phyloP scores from a whole-genome alignment of 2,797 vertebrate species.

The Sarcoramphus papa region DNA sequence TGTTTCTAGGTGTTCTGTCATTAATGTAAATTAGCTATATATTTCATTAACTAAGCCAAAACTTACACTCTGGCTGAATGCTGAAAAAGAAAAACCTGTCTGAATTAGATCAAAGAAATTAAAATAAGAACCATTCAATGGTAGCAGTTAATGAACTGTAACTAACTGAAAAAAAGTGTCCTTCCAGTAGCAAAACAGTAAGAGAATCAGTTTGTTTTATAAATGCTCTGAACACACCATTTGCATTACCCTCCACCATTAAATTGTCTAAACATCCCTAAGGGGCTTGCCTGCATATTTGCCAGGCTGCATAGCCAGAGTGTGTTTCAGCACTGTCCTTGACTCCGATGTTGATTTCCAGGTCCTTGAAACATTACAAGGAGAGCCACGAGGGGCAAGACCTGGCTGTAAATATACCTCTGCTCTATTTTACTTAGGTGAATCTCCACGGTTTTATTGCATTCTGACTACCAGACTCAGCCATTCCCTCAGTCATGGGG shows the following conservation, averaged over 20 bases:
- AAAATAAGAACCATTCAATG: slow-evolving; percentile 51
- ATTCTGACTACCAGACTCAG: not conserved
- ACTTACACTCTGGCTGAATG: slow-evolving; percentile 5
- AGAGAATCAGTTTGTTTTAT: not conserved
- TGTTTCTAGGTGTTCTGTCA: not conserved
- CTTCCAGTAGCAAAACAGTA: not conserved
- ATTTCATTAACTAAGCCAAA: slow-evolving; percentile 55
- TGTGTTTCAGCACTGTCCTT: not conserved
- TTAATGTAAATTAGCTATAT: slow-evolving; percentile 52
- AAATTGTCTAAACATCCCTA: not conserved
- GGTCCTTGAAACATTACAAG: not conserved
- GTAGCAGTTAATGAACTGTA: slow-evolving; percentile 62
- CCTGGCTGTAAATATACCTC: not conserved
- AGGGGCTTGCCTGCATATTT: not conserved
- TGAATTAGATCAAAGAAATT: slow-evolving; percentile 65
- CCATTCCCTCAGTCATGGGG: not conserved
- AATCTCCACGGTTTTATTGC: not conserved
- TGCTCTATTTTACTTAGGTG: not conserved
- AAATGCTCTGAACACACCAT: not conserved
- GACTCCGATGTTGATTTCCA: not conserved
- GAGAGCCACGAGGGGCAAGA: not conserved
- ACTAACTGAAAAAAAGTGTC: slow-evolving; percentile 2
- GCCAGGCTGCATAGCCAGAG: not conserved
- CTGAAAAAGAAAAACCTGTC: slow-evolving; percentile 12
- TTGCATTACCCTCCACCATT: not conserved